Percentiles rank a stretch among this genome's conserved stretches.
phyloP scores from a whole-genome alignment of 2,113 vertebrate species.

The Mirounga angustirostris region DNA sequence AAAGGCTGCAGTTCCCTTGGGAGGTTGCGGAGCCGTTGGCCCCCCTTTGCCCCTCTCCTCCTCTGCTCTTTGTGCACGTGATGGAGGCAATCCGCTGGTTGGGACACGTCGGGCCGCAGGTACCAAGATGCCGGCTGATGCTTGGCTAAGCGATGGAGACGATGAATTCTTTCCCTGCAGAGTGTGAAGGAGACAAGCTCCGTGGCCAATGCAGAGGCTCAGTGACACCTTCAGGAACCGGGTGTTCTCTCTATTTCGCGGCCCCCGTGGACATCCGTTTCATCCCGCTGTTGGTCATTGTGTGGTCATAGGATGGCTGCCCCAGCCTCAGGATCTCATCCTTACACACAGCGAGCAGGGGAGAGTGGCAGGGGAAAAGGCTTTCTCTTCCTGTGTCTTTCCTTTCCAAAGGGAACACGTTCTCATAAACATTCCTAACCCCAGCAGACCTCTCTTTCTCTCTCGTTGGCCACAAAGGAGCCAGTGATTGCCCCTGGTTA shows the following conservation, averaged over 20 bases:
- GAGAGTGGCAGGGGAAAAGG: background rate
- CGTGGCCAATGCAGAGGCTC: background rate
- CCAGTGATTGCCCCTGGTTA: background rate
- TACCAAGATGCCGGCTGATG: background rate
- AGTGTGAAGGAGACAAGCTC: background rate
- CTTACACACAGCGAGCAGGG: background rate
- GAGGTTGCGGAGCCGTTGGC: background rate
- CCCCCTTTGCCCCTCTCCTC: background rate
- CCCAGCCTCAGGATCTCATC: background rate
- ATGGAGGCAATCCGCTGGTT: background rate
- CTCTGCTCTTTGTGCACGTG: background rate
- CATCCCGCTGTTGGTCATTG: accelerated
- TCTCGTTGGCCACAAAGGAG: background rate
- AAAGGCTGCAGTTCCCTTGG: background rate
- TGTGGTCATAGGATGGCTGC: background rate
- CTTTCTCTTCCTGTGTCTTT: background rate
- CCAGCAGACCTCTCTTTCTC: background rate
- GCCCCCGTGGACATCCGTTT: background rate
- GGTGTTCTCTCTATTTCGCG: background rate
- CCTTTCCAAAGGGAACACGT: background rate
- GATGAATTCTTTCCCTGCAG: background rate
- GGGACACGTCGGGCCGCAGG: background rate
- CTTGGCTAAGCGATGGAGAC: background rate
- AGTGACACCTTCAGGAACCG: background rate
- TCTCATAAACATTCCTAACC: background rate